phyloP scores from a whole-genome alignment of 2,888 invertebrate species.

The Slavum lentiscoides region DNA sequence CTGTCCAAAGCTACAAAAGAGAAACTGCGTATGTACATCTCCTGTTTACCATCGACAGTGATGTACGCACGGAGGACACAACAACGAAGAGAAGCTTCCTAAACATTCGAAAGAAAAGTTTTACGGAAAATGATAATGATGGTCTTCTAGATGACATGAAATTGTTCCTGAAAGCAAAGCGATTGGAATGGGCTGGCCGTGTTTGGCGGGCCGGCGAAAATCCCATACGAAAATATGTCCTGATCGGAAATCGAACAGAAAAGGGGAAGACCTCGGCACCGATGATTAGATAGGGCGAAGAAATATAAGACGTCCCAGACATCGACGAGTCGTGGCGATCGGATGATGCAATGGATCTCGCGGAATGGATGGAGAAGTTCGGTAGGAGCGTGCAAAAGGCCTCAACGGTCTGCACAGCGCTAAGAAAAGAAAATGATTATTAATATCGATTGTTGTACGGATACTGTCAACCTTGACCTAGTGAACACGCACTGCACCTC shows the following conservation, averaged over 20 bases:
- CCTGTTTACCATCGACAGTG: neutral
- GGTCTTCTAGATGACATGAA: neutral
- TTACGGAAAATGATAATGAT: neutral
- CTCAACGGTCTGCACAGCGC: neutral
- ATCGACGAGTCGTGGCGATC: neutral
- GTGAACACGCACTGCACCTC: conserved; percentile 7
- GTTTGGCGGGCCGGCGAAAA: neutral
- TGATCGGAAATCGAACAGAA: neutral
- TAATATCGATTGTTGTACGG: no score
- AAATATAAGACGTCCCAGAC: neutral
- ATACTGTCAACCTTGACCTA: conserved; percentile 25
- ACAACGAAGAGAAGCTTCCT: neutral
- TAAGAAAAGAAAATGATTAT: neutral
- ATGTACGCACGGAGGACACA: neutral
- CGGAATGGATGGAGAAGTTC: neutral
- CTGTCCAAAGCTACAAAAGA: neutral
- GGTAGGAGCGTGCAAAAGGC: neutral
- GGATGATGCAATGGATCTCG: neutral
- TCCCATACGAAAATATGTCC: neutral
- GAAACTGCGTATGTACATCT: neutral
- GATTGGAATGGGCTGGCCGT: neutral
- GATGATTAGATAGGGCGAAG: neutral
- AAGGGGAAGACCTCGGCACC: neutral
- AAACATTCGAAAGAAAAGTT: neutral
- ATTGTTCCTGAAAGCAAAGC: neutral